These are phyloP conservation scores for Sciurus carolinensis DNA, from an alignment of 2,797 vertebrate species.

Conservation along the genomic window DNA sequence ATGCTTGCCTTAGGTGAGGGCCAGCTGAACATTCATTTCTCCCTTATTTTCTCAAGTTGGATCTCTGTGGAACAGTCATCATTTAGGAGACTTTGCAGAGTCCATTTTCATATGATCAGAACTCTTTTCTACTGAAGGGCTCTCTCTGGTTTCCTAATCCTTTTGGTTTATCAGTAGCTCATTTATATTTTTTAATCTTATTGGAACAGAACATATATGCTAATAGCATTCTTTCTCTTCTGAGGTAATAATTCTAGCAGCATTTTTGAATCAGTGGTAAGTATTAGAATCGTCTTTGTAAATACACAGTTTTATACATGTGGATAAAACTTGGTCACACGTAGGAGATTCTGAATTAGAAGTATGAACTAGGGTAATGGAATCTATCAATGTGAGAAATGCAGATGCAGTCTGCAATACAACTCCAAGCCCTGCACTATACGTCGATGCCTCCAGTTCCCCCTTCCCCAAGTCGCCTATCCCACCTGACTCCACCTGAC, in stretches of 20 bases:
- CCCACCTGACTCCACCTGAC: background rate
- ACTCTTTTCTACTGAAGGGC: background rate
- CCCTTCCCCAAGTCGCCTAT: background rate
- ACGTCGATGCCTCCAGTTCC: background rate
- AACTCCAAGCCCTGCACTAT: no score
- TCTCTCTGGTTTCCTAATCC: background rate
- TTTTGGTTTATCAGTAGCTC: background rate
- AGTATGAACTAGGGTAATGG: background rate
- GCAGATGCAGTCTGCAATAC: no score
- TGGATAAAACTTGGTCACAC: background rate
- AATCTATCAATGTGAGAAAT: background rate
- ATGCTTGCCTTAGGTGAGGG: background rate
- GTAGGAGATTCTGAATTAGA: background rate
- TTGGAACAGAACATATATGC: background rate
- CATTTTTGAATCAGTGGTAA: slow-evolving; percentile 1
- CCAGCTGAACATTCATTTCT: background rate
- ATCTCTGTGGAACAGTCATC: background rate
- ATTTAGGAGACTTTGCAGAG: background rate
- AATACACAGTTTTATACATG: background rate
- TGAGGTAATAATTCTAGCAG: background rate
- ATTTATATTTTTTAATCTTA: slow-evolving; percentile 34
- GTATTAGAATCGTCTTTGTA: background rate
- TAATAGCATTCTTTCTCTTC: background rate
- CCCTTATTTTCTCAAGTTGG: background rate
- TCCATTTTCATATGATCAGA: background rate